phyloP scores from a whole-genome alignment of 2,113 vertebrate species.

The Platysteira castanea region DNA sequence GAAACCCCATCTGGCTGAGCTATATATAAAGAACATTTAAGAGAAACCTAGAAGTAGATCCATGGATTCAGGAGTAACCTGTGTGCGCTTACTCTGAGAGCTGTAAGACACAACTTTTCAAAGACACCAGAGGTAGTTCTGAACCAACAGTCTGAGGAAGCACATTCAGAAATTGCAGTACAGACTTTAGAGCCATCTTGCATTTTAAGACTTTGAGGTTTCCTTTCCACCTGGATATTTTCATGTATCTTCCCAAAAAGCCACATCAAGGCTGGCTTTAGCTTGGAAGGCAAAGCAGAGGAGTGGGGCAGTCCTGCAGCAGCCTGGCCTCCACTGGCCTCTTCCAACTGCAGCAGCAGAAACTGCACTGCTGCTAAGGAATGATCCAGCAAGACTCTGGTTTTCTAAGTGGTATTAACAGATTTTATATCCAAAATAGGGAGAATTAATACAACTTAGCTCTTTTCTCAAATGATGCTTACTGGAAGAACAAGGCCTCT shows the following conservation, averaged over 20 bases:
- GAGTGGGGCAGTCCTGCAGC: background rate
- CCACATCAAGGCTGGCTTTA: background rate
- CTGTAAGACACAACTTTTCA: background rate
- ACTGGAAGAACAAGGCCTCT: constrained; percentile 96
- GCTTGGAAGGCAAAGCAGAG: background rate
- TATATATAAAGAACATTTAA: background rate
- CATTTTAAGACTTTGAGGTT: background rate
- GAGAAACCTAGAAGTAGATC: background rate
- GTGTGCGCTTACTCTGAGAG: background rate
- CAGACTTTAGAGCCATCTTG: background rate
- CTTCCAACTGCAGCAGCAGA: background rate
- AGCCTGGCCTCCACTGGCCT: background rate
- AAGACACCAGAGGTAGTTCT: background rate
- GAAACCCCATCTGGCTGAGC: background rate
- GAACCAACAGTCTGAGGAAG: background rate
- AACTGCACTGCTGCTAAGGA: background rate
- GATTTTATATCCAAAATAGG: background rate
- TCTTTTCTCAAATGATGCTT: constrained; percentile 52
- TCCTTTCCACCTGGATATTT: background rate
- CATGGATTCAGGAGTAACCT: background rate
- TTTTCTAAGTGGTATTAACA: background rate
- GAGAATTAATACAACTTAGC: background rate
- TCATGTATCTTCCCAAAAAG: background rate
- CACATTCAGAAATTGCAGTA: background rate
- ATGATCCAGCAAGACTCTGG: background rate